Evolutionary conservation across 2,888 invertebrate genomes (phyloP).

Genomic region (Eupithecia centaureata): DNA sequence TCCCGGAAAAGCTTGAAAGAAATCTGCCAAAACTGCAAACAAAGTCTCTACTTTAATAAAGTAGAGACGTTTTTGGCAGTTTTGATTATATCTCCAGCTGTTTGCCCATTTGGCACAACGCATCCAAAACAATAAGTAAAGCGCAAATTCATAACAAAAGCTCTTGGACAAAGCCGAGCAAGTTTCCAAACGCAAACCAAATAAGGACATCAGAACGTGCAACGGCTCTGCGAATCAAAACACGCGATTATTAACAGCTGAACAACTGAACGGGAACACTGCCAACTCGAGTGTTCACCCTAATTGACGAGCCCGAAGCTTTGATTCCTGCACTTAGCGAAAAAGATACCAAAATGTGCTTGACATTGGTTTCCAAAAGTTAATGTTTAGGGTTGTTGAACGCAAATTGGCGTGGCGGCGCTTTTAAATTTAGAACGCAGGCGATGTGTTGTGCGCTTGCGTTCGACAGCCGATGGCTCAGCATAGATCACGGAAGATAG

Average conservation of each 20-base stretch:
- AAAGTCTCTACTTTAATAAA: neutral
- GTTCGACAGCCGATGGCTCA: constrained; percentile 66
- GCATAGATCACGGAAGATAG: constrained; percentile 72
- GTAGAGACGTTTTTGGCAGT: too few species aligned
- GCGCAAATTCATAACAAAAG: constrained; percentile 19
- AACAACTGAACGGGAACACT: constrained; percentile 75
- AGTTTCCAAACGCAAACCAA: constrained; percentile 56
- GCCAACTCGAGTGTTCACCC: constrained; percentile 77
- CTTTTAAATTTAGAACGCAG: constrained; percentile 49
- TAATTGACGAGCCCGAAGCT: constrained; percentile 77
- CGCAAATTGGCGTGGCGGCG: constrained; percentile 60
- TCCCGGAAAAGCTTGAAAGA: neutral
- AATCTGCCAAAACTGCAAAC: neutral
- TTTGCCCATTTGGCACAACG: constrained; percentile 5
- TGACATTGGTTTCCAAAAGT: constrained; percentile 42
- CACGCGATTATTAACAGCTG: constrained; percentile 56
- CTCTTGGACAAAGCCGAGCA: constrained; percentile 35
- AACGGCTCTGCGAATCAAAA: constrained; percentile 60
- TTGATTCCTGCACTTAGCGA: constrained; percentile 65
- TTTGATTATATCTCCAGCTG: neutral
- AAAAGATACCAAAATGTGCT: constrained; percentile 54
- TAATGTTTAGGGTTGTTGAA: constrained; percentile 52
- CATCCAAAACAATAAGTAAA: constrained; percentile 2
- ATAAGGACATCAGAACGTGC: constrained; percentile 57
- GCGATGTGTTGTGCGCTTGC: constrained; percentile 51